Evolutionary conservation across 2,888 invertebrate species (phyloP), one percentile per base, ranked within the genome.

Genomic region (Lasioglossum marginatum): DNA sequence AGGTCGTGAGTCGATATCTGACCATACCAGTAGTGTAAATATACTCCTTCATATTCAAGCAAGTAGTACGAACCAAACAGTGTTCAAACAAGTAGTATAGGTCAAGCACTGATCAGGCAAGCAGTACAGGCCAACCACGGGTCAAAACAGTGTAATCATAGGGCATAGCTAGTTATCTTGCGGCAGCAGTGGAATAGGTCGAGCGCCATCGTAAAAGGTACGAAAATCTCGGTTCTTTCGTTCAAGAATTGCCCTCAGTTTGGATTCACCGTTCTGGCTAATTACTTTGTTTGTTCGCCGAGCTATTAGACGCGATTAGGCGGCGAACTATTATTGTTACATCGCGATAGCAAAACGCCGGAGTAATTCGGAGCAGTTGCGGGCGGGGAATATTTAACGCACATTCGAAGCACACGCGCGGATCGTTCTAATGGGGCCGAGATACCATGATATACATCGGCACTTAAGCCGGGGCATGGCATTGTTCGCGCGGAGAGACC

Each of bases 331-430:
- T 68, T 68, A 68, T 68, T 68, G 68, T 68, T 68, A 68, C 68
- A 68, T 68, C 45, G n/a, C 71, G n/a, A 19, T 37, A 48, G 27
- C 31, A 63, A 52, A 77, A 31, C 43, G 76, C n/a, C 63, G 40
- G 48, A 40, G 73, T 80, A 78, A 74, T 86, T 82, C 52, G 31
- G 81, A 73, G 83, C 84, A 88, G 89, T 91, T 88, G 86, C 86
- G 81, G 80, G 60, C 60, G 60, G 19, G 79, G 85, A 87, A 86
- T 92, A 87, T 88, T 89, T 90, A 91, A 92, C 87, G 82, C 78
- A 77, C 83, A 83, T 86, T 90, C 83, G 82, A 86, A 86, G 77
- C 87, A 77, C 87, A 76, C 74, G 72, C 73, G 76, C 78, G 79
- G 77, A 82, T 82, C 82, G 81, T 45, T 81, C 66, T 88, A 86